A percentile compares a stretch with the other conserved stretches of the same genome.
These are phyloP conservation scores for Phocides pigmalion DNA, from an alignment of 1,140 invertebrate genomes.

Conservation along the genomic window DNA sequence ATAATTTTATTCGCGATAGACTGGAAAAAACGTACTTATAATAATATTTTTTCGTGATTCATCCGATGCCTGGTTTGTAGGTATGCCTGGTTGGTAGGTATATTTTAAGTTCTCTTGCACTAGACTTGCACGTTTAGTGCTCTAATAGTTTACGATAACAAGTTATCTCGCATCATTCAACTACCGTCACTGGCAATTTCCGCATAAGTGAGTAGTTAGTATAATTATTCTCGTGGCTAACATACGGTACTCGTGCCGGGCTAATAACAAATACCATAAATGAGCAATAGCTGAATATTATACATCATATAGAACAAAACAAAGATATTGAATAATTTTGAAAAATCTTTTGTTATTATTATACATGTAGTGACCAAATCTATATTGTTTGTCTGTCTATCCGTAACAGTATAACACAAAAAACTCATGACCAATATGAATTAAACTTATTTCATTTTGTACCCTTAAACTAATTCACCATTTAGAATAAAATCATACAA, in stretches of 20 bases:
- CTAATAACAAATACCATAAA: background rate
- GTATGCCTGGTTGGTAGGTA: background rate
- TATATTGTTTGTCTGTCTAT: too few relatives aligned
- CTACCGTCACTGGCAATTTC: background rate
- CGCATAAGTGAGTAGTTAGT: background rate
- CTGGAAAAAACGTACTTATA: background rate
- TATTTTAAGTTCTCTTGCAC: slow-evolving; percentile 1
- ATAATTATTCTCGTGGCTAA: background rate
- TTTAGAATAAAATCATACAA: too few relatives aligned
- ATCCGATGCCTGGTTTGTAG: too few relatives aligned
- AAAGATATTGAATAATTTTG: too few relatives aligned
- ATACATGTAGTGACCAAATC: too few relatives aligned
- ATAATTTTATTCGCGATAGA: background rate
- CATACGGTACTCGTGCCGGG: background rate
- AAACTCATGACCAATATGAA: too few relatives aligned
- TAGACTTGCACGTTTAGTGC: background rate
- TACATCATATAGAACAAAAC: too few relatives aligned
- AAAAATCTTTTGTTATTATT: too few relatives aligned
- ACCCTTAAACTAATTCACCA: too few relatives aligned
- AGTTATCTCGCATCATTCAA: background rate
- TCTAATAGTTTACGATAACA: slow-evolving; percentile 5
- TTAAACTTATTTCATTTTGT: too few relatives aligned
- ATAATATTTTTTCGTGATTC: background rate
- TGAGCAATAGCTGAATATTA: too few relatives aligned
- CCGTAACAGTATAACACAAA: too few relatives aligned